Evolutionary conservation across 2,888 invertebrate genomes (phyloP).

Genomic region (Bombylius major): DNA sequence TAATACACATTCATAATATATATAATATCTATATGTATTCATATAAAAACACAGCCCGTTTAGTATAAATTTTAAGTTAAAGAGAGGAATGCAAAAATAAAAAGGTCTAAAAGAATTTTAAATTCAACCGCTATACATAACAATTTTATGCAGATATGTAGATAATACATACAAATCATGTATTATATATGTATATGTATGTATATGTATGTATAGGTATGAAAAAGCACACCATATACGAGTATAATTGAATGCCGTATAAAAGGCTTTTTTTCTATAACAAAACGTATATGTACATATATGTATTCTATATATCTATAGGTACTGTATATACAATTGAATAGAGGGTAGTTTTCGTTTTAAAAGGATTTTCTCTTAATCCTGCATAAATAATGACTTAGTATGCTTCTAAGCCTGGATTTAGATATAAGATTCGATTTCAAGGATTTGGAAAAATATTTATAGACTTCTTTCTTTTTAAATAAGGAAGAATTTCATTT

Average conservation of each 20-base stretch:
- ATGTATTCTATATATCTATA: not conserved
- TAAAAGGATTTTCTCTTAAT: slow-evolving; percentile 21
- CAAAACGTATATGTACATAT: not conserved
- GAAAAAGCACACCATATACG: too few relatives aligned
- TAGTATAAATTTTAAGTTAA: too few relatives aligned
- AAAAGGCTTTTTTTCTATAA: too few relatives aligned
- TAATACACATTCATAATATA: too few relatives aligned
- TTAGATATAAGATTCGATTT: slow-evolving; percentile 14
- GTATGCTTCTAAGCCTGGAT: slow-evolving; percentile 18
- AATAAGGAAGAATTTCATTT: not conserved
- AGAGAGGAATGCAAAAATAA: too few relatives aligned
- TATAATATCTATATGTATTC: too few relatives aligned
- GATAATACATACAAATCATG: not conserved
- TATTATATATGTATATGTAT: not conserved
- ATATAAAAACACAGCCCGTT: too few relatives aligned
- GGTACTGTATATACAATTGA: slow-evolving; percentile 3
- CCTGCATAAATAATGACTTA: slow-evolving; percentile 22
- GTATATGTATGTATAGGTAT: too few relatives aligned
- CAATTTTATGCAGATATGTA: too few relatives aligned
- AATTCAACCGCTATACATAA: too few relatives aligned
- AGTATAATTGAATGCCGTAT: too few relatives aligned
- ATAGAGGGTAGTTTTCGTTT: slow-evolving; percentile 14
- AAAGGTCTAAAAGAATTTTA: too few relatives aligned
- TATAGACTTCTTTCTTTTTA: slow-evolving; percentile 5
- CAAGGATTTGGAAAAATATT: slow-evolving; percentile 5